Conservation (phyloP, 2,797 vertebrate genomes). For the Crenuchus spilurus region DNA sequence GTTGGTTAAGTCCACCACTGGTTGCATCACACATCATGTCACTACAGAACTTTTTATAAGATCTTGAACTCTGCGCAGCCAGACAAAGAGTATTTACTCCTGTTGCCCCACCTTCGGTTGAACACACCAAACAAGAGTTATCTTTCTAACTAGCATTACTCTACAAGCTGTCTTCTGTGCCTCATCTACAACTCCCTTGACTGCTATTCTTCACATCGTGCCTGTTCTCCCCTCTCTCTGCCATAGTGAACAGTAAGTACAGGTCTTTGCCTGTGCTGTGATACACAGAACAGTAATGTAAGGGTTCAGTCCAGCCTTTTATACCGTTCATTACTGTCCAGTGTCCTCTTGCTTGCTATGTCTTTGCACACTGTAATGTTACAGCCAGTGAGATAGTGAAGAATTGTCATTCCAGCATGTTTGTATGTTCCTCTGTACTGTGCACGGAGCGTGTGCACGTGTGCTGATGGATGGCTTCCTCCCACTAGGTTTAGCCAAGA, state of each 20-base stretch:
- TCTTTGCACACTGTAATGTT: constrained; percentile 14
- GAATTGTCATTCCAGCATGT: constrained; percentile 15
- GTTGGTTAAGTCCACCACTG: too few species aligned
- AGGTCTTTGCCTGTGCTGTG: neutral
- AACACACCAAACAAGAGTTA: neutral
- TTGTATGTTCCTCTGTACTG: constrained; percentile 23
- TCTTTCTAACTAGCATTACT: constrained; percentile 18
- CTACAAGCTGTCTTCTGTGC: constrained; percentile 12
- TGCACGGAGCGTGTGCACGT: constrained; percentile 10
- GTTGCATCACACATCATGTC: neutral
- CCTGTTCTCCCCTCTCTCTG: neutral
- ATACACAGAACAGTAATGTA: neutral
- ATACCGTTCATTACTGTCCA: neutral
- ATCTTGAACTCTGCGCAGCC: neutral
- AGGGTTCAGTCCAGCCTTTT: neutral
- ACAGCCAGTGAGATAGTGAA: constrained; percentile 18
- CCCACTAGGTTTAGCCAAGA: constrained; percentile 49
- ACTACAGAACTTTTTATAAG: neutral
- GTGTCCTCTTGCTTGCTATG: neutral
- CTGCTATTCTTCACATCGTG: constrained; percentile 22
- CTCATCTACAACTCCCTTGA: constrained; percentile 7
- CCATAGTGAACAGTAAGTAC: neutral
- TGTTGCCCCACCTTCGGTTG: neutral
- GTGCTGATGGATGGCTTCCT: constrained; percentile 47
- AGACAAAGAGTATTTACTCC: neutral